phyloP scores from a whole-genome alignment of 2,113 vertebrate species.

The Caracal caracal region DNA sequence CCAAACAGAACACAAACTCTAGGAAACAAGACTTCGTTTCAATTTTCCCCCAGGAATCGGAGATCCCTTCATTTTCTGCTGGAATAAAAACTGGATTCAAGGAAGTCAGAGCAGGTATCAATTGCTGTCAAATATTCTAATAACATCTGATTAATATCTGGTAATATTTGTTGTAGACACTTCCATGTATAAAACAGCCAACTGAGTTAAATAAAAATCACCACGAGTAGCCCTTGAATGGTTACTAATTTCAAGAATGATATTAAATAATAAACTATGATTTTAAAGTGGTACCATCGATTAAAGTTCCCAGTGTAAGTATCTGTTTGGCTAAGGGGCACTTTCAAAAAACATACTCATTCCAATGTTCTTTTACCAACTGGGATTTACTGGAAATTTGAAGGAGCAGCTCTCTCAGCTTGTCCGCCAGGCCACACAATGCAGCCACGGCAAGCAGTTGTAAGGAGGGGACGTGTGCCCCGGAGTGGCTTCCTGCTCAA shows the following conservation, averaged over 20 bases:
- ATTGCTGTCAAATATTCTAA: neutral
- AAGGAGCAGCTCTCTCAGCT: neutral
- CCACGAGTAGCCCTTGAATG: neutral
- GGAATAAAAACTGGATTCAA: neutral
- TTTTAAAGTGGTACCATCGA: slow-evolving; percentile 31
- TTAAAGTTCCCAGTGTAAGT: neutral
- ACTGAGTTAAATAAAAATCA: neutral
- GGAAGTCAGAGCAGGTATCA: neutral
- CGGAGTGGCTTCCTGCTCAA: slow-evolving; percentile 79
- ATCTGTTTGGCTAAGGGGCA: neutral
- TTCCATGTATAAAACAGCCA: neutral
- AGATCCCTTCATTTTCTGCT: neutral
- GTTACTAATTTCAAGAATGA: neutral
- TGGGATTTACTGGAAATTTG: neutral
- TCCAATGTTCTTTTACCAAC: slow-evolving; percentile 2
- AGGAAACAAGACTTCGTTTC: neutral
- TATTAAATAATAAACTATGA: neutral
- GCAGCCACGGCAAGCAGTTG: slow-evolving; percentile 28
- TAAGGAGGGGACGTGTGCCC: slow-evolving; percentile 51
- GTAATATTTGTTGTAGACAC: neutral
- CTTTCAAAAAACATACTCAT: neutral
- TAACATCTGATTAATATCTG: neutral
- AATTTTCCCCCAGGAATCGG: neutral
- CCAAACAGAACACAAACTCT: neutral
- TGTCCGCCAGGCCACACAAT: slow-evolving; percentile 35